Evolutionary conservation across 2,888 invertebrate genomes (phyloP).

Genomic region (Acholoe squamosa): DNA sequence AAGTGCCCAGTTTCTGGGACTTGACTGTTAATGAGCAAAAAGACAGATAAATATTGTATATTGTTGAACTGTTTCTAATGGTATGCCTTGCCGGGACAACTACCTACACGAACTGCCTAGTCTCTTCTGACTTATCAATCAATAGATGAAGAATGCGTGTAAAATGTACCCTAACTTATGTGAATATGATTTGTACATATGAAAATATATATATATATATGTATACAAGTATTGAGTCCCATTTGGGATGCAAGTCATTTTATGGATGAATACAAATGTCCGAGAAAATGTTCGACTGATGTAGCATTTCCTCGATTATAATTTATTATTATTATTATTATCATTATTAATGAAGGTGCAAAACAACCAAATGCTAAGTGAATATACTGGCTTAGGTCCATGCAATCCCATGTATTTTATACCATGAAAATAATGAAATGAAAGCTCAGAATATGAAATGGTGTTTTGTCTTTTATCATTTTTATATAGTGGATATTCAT

Average conservation of each 20-base stretch:
- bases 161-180: slow-evolving; percentile 52
- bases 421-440: slow-evolving; percentile 27
- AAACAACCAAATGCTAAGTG: slow-evolving; percentile 39
- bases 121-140: slow-evolving; percentile 49
- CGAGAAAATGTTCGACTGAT: slow-evolving; percentile 39
- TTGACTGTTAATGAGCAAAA: slow-evolving; percentile 50
- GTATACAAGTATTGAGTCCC: slow-evolving; percentile 39
- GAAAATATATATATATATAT: slow-evolving; percentile 47
- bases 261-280: not conserved
- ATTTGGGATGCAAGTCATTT: slow-evolving; percentile 16
- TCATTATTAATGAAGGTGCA: slow-evolving; percentile 46
- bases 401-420: slow-evolving; percentile 55
- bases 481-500: too few relatives aligned
- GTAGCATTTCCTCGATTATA: slow-evolving; percentile 42
- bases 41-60: not conserved
- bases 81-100: slow-evolving; percentile 56
- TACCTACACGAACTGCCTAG: slow-evolving; percentile 55
- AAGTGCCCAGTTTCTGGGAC: slow-evolving; percentile 36
- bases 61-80: slow-evolving; percentile 58
- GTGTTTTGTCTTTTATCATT: too few relatives aligned
- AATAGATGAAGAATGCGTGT: slow-evolving; percentile 47
- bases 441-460: slow-evolving; percentile 8
- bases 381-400: slow-evolving; percentile 12
- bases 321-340: slow-evolving; percentile 51
- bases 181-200: slow-evolving; percentile 55